These are phyloP conservation scores for Glaucopsyche alexis DNA, from an alignment of 2,888 invertebrate species.

Conservation along the genomic window DNA sequence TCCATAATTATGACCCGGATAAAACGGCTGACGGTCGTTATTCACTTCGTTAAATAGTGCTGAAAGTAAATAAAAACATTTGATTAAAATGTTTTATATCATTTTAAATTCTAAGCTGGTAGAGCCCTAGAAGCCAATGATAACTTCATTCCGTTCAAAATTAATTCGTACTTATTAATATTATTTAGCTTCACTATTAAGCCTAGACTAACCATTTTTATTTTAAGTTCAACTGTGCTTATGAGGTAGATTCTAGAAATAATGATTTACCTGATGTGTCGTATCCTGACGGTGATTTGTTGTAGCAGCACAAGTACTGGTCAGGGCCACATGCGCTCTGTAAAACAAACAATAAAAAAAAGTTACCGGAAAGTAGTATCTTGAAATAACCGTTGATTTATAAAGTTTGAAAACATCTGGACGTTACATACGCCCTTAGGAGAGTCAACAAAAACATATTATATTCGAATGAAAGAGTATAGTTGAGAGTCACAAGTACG, in stretches of 20 bases:
- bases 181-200: background rate
- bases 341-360: constrained; percentile 36
- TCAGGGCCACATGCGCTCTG: constrained; percentile 83
- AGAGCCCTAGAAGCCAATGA: too few relatives aligned
- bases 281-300: constrained; percentile 47
- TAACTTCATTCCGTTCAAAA: too few relatives aligned
- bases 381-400: too few relatives aligned
- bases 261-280: constrained; percentile 47
- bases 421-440: too few relatives aligned
- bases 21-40: constrained; percentile 56
- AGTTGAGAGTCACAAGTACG: too few relatives aligned
- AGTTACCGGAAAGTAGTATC: too few relatives aligned
- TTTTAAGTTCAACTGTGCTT: background rate
- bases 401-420: too few relatives aligned
- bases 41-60: constrained; percentile 66
- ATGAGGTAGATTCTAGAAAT: too few relatives aligned
- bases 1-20: constrained; percentile 49
- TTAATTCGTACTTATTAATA: background rate
- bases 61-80: constrained; percentile 41
- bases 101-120: too few relatives aligned
- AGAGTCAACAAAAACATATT: too few relatives aligned
- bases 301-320: constrained; percentile 83
- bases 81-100: too few relatives aligned
- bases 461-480: too few relatives aligned
- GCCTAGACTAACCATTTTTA: background rate